Percentiles rank a stretch among this genome's conserved stretches.
Evolutionary conservation across 2,888 invertebrate genomes (phyloP).

Genomic region (Steinernema carpocapsae): DNA sequence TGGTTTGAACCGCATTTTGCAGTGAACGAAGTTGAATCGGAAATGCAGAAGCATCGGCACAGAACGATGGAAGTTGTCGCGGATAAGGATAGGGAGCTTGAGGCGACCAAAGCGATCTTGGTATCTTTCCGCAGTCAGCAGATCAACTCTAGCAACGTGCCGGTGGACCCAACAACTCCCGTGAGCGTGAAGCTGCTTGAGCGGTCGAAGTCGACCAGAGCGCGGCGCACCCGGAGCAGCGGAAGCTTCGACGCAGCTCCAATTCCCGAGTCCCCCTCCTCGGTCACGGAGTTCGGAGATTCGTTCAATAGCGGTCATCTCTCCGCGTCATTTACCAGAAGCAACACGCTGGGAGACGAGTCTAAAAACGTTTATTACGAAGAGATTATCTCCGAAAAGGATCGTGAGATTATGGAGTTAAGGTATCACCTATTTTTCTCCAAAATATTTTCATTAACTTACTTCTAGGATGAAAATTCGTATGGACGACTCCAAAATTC

Average conservation of each 20-base stretch:
- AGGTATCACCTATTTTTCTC: constrained; percentile 47
- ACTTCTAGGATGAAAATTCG: constrained; percentile 78
- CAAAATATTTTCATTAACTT: background rate
- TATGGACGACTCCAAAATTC: constrained; percentile 72
- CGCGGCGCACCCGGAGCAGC: background rate
- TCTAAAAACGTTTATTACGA: constrained; percentile 59
- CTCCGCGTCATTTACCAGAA: background rate
- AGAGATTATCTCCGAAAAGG: constrained; percentile 80
- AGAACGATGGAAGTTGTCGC: constrained; percentile 75
- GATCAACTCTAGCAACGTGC: constrained; percentile 23
- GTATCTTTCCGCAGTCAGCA: constrained; percentile 36
- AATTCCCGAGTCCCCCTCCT: constrained; percentile 16
- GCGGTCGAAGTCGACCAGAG: background rate
- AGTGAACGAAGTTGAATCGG: constrained; percentile 67
- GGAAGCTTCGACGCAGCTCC: constrained; percentile 25
- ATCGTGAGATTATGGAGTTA: constrained; percentile 72
- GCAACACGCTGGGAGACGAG: background rate
- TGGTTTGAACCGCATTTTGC: background rate
- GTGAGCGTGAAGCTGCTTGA: background rate
- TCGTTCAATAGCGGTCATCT: background rate
- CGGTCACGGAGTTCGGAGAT: background rate
- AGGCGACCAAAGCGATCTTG: constrained; percentile 46
- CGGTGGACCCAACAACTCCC: background rate
- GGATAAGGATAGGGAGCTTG: constrained; percentile 62
- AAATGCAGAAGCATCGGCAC: constrained; percentile 79